These are phyloP conservation scores for Biston betularia DNA, from an alignment of 2,888 invertebrate genomes.

Conservation along the genomic window DNA sequence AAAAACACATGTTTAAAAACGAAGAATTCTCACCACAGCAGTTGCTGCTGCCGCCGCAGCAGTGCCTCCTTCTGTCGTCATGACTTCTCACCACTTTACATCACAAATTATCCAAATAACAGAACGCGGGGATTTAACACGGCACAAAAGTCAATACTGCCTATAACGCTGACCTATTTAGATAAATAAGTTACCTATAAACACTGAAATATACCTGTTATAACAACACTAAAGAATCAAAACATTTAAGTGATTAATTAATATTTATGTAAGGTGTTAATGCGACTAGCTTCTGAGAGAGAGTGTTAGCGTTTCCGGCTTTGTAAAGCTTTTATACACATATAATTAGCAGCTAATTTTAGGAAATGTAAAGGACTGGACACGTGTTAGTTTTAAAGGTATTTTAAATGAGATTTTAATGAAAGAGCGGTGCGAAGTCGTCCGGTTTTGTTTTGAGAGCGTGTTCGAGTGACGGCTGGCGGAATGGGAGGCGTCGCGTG, in stretches of 20 bases:
- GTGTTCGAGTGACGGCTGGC: slow-evolving; percentile 78
- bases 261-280: background rate
- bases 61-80: slow-evolving; percentile 72
- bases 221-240: slow-evolving; percentile 8
- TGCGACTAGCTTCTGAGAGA: background rate
- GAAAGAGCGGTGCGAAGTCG: slow-evolving; percentile 68
- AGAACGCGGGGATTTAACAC: slow-evolving; percentile 29
- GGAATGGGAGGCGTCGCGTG: slow-evolving; percentile 66
- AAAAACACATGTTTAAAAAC: background rate
- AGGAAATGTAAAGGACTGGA: slow-evolving; percentile 3
- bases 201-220: background rate
- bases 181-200: slow-evolving; percentile 4
- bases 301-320: slow-evolving; percentile 23
- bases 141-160: slow-evolving; percentile 16
- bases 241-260: slow-evolving; percentile 1
- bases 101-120: slow-evolving; percentile 18
- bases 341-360: background rate
- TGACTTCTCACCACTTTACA: slow-evolving; percentile 44
- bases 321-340: slow-evolving; percentile 29
- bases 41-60: slow-evolving; percentile 59
- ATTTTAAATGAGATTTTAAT: slow-evolving; percentile 35
- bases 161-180: slow-evolving; percentile 9
- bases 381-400: slow-evolving; percentile 11
- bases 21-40: slow-evolving; percentile 62
- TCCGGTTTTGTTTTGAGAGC: slow-evolving; percentile 84